These are phyloP conservation scores for Coccyzus lansbergi DNA, from an alignment of 2,797 vertebrate genomes.

Conservation along the genomic window DNA sequence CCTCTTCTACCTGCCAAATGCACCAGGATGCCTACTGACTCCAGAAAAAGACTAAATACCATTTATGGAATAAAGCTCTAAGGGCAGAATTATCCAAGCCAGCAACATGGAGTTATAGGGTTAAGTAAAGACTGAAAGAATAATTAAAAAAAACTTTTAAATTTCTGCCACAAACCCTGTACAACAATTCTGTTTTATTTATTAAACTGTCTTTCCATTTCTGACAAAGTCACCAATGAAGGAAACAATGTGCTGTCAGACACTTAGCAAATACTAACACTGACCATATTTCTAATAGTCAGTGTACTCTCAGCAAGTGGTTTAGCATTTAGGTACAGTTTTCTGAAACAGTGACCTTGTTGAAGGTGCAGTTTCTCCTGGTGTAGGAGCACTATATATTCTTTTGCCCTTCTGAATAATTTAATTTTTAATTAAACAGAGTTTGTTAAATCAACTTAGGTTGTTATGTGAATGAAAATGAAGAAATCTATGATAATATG, in stretches of 20 bases:
- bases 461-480: constrained; percentile 20
- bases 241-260: neutral
- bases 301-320: neutral
- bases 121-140: neutral
- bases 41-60: neutral
- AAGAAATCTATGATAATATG: too few relatives aligned
- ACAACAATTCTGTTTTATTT: neutral
- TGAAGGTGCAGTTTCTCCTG: neutral
- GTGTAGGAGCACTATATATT: neutral
- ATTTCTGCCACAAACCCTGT: neutral
- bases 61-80: neutral
- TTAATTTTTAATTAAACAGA: constrained; percentile 52
- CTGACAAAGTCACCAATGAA: neutral
- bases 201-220: neutral
- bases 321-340: neutral
- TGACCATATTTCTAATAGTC: neutral
- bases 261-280: neutral
- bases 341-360: neutral
- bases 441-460: constrained; percentile 46
- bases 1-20: neutral
- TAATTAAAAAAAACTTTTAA: too few relatives aligned
- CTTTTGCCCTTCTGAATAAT: constrained; percentile 39
- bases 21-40: neutral
- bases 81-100: neutral
- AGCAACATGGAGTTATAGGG: neutral